Conservation (phyloP, 2,113 vertebrate genomes). For the Arothron firmamentum region DNA sequence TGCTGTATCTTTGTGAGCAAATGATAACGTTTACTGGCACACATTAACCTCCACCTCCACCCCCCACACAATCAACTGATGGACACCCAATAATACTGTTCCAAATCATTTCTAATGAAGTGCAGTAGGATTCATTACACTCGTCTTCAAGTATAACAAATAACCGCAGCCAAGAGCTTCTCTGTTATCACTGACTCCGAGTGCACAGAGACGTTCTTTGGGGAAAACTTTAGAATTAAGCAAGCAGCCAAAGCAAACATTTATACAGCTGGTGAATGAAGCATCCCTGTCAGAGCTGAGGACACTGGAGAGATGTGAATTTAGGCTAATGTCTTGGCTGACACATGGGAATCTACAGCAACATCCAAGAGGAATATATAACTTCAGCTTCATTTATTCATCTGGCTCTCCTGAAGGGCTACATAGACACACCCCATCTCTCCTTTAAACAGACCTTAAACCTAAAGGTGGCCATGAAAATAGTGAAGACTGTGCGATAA, state of each 20-base stretch:
- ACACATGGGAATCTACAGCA: conserved; percentile 1
- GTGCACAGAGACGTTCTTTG: not conserved
- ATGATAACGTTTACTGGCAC: no score
- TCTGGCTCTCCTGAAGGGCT: not conserved
- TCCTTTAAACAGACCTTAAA: no score
- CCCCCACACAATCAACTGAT: no score
- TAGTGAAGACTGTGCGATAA: not conserved
- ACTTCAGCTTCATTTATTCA: conserved; percentile 4
- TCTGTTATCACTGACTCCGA: not conserved
- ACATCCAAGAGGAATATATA: not conserved
- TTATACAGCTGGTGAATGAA: not conserved
- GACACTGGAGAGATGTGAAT: not conserved
- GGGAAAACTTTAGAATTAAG: not conserved
- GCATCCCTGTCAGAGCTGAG: not conserved
- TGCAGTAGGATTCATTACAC: no score
- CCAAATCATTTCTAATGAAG: no score
- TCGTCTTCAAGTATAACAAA: no score
- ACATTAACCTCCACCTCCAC: no score
- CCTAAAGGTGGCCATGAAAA: not conserved
- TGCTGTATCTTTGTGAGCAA: no score
- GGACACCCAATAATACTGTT: no score
- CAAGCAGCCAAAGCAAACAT: not conserved
- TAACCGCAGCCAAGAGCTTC: no score
- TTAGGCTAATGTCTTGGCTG: not conserved
- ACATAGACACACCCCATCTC: not conserved